These are phyloP conservation scores for Eleutherodactylus coqui DNA, from an alignment of 2,797 vertebrate genomes.

Conservation along the genomic window DNA sequence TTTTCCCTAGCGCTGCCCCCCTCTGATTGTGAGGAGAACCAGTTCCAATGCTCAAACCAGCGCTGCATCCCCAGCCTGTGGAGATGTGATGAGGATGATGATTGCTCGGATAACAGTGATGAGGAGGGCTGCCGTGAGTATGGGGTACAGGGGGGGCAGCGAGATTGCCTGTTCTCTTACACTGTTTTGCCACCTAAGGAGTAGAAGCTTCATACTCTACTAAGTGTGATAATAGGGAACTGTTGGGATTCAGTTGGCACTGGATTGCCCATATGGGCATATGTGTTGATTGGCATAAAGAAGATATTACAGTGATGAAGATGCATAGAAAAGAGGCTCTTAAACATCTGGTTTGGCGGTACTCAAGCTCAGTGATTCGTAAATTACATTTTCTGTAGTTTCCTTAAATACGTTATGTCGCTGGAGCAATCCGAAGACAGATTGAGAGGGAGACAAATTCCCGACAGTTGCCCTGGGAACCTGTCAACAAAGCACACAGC, in stretches of 20 bases:
- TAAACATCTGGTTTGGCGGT: neutral
- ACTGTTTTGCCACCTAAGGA: neutral
- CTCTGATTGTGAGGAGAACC: constrained; percentile 87
- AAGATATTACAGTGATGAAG: neutral
- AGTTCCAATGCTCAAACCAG: constrained; percentile 93
- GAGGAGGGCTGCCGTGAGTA: constrained; percentile 97
- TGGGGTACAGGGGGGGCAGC: neutral
- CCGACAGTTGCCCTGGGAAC: neutral
- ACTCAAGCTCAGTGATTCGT: neutral
- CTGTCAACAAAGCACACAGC: neutral
- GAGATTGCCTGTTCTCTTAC: neutral
- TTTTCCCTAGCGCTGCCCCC: constrained; percentile 69
- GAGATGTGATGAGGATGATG: constrained; percentile 96
- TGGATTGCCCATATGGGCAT: neutral
- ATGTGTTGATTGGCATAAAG: neutral
- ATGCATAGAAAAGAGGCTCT: neutral
- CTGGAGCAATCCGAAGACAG: neutral
- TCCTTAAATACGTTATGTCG: neutral
- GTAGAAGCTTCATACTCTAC: no score
- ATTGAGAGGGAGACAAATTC: neutral
- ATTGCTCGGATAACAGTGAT: constrained; percentile 95
- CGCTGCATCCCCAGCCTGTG: constrained; percentile 94
- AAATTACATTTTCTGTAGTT: neutral
- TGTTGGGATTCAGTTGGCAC: neutral
- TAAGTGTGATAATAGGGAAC: neutral